Base-by-base conservation (phyloP, 2,797 vertebrate species). In the Nannoperca australis region DNA sequence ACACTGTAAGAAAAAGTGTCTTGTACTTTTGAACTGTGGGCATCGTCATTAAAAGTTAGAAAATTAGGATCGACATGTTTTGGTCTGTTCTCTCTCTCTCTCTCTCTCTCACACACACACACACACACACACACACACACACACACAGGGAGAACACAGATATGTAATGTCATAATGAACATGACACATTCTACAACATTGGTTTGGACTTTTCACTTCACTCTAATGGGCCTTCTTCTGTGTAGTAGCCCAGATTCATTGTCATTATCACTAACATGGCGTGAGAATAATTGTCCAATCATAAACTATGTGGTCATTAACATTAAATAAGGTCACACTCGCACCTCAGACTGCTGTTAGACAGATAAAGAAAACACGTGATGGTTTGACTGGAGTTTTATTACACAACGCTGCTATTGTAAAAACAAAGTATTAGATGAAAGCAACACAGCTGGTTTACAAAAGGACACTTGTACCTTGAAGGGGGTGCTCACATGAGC, bases 361-460 rank as follows among this genome's bases (percentile, higher is more conserved):
- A 78, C 42, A 66, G 8, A 77, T 36, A 44, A 73, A 38, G 24
- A 73, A 76, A 14, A 82, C 76, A 73, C 6, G 8, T 63, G 36
- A 44, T 80, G 14, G 27, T 65, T 85, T 76, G 34, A 69, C 78
- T 67, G 50, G 61, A 64, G 14, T 70, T 92, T 94, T 91, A 93
- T 88, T 94, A 77, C 64, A 83, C 74, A 85, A 22, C 18, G 18
- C 64, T 66, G 53, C 76, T 70, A 71, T 54, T 70, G 30, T 79
- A 79, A 85, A 85, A 83, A 84, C 76, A 85, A 71, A 80, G 40
- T 51, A 42, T 70, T 45, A 73, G 51, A 80, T 51, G 11, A 70
- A 72, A 76, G 67, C 50, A 55, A 77, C 71, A 82, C 54, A 59
- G 36, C 47, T 36, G 14, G 34, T 82, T 86, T 32, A 81, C 65